Evolutionary conservation across 64 coral and sea anemone species (phyloP).

Genomic region (Astreopora myriophthalma): DNA sequence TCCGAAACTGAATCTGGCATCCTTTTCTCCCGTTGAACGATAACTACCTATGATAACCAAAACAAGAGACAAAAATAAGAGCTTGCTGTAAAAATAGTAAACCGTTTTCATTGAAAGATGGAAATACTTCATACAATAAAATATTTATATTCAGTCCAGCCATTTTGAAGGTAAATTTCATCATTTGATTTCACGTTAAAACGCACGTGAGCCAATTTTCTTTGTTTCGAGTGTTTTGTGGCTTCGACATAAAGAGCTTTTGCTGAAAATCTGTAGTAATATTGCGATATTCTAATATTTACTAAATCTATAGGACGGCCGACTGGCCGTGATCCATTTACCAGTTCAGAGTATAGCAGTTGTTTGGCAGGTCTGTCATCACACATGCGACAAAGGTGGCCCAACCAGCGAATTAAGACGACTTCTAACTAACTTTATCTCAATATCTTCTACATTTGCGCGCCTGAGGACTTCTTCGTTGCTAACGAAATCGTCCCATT

Average conservation of each 20-base stretch:
- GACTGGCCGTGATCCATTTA: no score
- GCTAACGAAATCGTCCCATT: no score
- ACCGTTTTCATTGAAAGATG: not conserved
- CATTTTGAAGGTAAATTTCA: not conserved
- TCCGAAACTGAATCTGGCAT: no score
- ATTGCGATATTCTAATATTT: not conserved
- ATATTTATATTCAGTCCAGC: not conserved
- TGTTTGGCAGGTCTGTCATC: no score
- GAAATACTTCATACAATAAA: slow-evolving; percentile 8
- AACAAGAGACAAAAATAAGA: not conserved
- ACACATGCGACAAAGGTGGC: no score
- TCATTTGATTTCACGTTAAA: not conserved
- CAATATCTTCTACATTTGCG: no score
- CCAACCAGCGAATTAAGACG: no score
- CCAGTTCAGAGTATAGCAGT: no score
- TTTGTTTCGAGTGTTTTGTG: not conserved
- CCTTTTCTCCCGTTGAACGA: not conserved
- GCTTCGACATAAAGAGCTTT: not conserved
- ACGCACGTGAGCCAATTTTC: not conserved
- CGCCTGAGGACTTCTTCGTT: no score
- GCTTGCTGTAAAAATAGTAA: not conserved
- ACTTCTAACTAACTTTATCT: no score
- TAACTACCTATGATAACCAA: not conserved
- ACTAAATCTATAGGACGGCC: no score
- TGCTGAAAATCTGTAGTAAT: not conserved